phyloP scores from a whole-genome alignment of 2,113 vertebrate species.

The Nannobrachium achirus region DNA sequence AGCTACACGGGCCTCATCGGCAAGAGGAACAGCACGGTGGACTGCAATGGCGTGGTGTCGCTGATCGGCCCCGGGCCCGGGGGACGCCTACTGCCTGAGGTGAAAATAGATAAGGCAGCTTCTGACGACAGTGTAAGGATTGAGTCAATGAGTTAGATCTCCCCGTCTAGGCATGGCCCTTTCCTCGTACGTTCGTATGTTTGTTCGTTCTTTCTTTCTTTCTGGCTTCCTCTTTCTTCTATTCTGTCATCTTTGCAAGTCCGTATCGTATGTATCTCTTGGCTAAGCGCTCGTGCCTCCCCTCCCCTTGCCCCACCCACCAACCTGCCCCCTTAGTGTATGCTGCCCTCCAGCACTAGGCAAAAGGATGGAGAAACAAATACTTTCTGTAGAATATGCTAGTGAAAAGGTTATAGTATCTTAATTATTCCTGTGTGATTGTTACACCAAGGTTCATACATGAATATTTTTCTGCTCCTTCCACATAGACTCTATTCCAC shows the following conservation, averaged over 20 bases:
- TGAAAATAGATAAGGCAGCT: slow-evolving; percentile 95
- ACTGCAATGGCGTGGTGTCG: slow-evolving; percentile 98
- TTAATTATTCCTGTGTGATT: too few relatives aligned
- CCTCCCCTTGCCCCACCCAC: slow-evolving; percentile 40
- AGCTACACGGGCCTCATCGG: slow-evolving; percentile 96
- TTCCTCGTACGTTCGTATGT: slow-evolving; percentile 48
- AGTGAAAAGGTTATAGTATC: not conserved
- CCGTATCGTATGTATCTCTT: slow-evolving; percentile 76
- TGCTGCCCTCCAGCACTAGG: slow-evolving; percentile 75
- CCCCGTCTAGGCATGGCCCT: slow-evolving; percentile 86
- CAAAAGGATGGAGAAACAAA: slow-evolving; percentile 72
- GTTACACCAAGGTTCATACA: too few relatives aligned
- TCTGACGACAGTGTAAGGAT: slow-evolving; percentile 87
- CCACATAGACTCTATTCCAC: too few relatives aligned
- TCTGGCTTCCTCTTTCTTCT: slow-evolving; percentile 51
- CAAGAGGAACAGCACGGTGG: slow-evolving; percentile 97
- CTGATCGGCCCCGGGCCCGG: slow-evolving; percentile 92
- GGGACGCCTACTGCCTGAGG: slow-evolving; percentile 98
- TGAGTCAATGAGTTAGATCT: slow-evolving; percentile 74
- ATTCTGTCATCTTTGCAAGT: slow-evolving; percentile 74
- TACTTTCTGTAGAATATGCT: slow-evolving; percentile 27
- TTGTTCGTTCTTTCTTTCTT: not conserved
- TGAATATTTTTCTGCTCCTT: too few relatives aligned
- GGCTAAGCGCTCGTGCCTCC: slow-evolving; percentile 68
- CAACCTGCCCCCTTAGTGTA: slow-evolving; percentile 67